These are phyloP conservation scores for Brienomyrus brachyistius DNA, from an alignment of 2,113 vertebrate genomes.

Conservation along the genomic window DNA sequence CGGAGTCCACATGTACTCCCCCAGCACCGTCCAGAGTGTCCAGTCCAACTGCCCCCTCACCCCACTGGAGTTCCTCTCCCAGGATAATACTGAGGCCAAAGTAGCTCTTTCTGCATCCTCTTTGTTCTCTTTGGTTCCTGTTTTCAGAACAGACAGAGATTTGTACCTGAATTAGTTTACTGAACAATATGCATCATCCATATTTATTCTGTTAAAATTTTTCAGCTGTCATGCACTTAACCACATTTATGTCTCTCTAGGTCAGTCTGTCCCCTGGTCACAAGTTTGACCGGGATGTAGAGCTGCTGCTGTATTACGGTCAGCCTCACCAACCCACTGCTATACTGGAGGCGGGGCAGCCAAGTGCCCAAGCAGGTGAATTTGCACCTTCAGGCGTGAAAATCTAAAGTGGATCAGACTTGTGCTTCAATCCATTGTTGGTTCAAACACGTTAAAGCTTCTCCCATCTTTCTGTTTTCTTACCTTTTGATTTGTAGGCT, in stretches of 20 bases:
- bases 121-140: too few relatives aligned
- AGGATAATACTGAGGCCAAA: too few relatives aligned
- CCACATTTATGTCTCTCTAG: slow-evolving; percentile 38
- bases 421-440: not conserved
- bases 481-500: slow-evolving; percentile 41
- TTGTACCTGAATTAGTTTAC: too few relatives aligned
- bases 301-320: slow-evolving; percentile 67
- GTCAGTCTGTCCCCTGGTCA: slow-evolving; percentile 64
- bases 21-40: too few relatives aligned
- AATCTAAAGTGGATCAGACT: not conserved
- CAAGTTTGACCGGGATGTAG: slow-evolving; percentile 67
- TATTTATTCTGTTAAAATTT: too few relatives aligned
- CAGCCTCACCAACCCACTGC: slow-evolving; percentile 61
- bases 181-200: too few relatives aligned
- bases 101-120: too few relatives aligned
- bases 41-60: too few relatives aligned
- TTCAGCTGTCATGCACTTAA: not conserved
- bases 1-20: too few relatives aligned
- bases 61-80: too few relatives aligned
- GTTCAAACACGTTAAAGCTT: not conserved
- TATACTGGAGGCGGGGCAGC: slow-evolving; percentile 57
- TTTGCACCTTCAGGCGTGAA: not conserved
- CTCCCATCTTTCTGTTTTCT: not conserved
- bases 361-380: slow-evolving; percentile 50
- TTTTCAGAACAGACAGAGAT: too few relatives aligned